phyloP scores from a whole-genome alignment of 2,113 vertebrate genomes.

The Scalopus aquaticus region DNA sequence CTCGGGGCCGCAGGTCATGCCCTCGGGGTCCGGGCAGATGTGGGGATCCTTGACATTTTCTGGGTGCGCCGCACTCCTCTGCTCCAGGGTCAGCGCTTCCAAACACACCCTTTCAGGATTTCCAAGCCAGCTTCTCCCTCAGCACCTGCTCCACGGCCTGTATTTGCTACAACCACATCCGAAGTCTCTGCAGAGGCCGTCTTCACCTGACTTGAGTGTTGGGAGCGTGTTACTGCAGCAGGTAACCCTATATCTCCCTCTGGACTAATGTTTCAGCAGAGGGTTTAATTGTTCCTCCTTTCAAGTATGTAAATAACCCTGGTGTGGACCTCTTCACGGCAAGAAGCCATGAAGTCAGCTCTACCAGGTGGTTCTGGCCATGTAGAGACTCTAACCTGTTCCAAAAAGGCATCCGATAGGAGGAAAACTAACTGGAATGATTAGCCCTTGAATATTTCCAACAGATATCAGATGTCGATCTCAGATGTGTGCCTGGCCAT shows the following conservation, averaged over 20 bases:
- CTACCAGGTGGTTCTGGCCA: not conserved
- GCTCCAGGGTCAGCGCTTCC: not conserved
- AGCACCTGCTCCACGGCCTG: not conserved
- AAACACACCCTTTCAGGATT: not conserved
- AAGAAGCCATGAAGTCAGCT: not conserved
- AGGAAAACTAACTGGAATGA: fast-evolving
- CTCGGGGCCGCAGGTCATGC: conserved; percentile 80
- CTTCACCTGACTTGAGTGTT: not conserved
- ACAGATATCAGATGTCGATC: not conserved
- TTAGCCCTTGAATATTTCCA: fast-evolving
- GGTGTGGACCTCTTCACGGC: not conserved
- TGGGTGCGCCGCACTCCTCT: not conserved
- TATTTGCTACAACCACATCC: conserved; percentile 49
- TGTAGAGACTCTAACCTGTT: not conserved
- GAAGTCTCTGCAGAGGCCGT: not conserved
- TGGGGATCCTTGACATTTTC: not conserved
- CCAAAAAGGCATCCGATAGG: not conserved
- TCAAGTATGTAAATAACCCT: conserved; percentile 74
- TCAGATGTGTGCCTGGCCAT: not conserved
- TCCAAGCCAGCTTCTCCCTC: not conserved
- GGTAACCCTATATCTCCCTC: conserved; percentile 78
- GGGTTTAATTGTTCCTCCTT: conserved; percentile 76
- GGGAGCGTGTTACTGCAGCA: conserved; percentile 59
- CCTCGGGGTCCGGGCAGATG: conserved; percentile 71
- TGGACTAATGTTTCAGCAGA: conserved; percentile 83